Evolutionary conservation across 92 coral and sea anemone genomes (phyloP).

Genomic region (Parazoanthus darwini): DNA sequence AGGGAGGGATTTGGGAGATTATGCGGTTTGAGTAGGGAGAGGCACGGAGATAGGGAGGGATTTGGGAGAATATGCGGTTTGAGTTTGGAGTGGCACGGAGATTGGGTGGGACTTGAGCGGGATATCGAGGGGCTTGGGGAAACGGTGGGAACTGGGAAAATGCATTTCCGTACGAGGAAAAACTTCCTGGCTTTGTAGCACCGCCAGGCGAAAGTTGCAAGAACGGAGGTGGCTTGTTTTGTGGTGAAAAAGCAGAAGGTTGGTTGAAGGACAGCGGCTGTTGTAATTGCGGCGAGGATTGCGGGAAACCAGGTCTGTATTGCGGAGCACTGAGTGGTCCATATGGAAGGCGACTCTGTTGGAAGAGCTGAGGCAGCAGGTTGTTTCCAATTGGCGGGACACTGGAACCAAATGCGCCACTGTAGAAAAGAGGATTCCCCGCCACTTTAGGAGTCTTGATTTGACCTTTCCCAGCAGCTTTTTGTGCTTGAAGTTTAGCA

Average conservation of each 20-base stretch:
- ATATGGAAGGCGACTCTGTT: conserved; percentile 23
- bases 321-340: conserved; percentile 20
- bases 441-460: conserved; percentile 7
- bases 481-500: background rate
- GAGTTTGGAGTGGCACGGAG: background rate
- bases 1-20: background rate
- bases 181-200: background rate
- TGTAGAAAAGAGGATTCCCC: conserved; percentile 34
- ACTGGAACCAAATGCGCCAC: conserved; percentile 10
- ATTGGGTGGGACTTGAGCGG: background rate
- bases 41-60: background rate
- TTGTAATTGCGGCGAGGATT: background rate
- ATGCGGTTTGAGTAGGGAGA: background rate
- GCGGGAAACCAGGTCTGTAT: conserved; percentile 1
- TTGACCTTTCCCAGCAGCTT: background rate
- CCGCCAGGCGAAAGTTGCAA: conserved; percentile 17
- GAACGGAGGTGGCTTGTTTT: conserved; percentile 35
- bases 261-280: conserved; percentile 12
- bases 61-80: background rate
- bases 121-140: background rate
- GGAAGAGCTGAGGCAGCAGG: conserved; percentile 17
- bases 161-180: background rate
- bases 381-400: background rate
- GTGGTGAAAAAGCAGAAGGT: background rate
- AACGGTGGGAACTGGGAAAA: background rate